phyloP scores from a whole-genome alignment of 2,888 invertebrate species.

The Drosophila mercatorum region DNA sequence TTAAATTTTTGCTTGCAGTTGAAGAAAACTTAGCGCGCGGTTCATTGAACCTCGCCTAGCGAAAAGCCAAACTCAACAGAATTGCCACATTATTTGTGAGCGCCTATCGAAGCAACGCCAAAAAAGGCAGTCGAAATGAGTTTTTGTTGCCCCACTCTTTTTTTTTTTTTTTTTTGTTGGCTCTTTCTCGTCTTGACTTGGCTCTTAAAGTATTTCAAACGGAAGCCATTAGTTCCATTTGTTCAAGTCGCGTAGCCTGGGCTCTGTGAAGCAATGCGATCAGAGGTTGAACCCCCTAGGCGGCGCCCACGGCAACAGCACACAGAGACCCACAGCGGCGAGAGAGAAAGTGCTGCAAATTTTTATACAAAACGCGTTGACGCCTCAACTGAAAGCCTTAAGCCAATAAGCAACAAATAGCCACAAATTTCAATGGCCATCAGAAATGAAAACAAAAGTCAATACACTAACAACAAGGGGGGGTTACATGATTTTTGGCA shows the following conservation, averaged over 20 bases:
- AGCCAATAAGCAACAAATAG: conserved; percentile 16
- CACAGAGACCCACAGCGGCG: conserved; percentile 34
- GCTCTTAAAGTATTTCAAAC: conserved; percentile 68
- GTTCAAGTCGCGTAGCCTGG: conserved; percentile 22
- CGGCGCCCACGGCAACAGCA: background rate
- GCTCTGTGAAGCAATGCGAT: conserved; percentile 31
- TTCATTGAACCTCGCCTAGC: conserved; percentile 59
- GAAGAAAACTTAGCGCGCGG: conserved; percentile 41
- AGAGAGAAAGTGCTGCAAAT: conserved; percentile 67
- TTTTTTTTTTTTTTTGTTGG: background rate
- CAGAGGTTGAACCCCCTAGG: conserved; percentile 2
- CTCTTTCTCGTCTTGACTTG: conserved; percentile 22
- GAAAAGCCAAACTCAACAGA: conserved; percentile 44
- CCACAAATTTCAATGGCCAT: conserved; percentile 1
- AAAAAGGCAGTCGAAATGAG: conserved; percentile 53
- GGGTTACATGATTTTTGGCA: background rate
- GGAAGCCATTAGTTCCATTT: conserved; percentile 75
- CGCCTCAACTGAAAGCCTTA: conserved; percentile 29
- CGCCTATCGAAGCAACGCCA: conserved; percentile 16
- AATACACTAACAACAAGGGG: background rate
- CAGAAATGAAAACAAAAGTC: conserved; percentile 8
- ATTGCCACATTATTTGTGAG: conserved; percentile 55
- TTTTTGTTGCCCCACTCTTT: conserved; percentile 10
- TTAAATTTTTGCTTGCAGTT: conserved; percentile 24
- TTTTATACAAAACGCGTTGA: conserved; percentile 66